Conservation (phyloP, 2,888 invertebrate species). For the Hemistola chrysoprasaria region DNA sequence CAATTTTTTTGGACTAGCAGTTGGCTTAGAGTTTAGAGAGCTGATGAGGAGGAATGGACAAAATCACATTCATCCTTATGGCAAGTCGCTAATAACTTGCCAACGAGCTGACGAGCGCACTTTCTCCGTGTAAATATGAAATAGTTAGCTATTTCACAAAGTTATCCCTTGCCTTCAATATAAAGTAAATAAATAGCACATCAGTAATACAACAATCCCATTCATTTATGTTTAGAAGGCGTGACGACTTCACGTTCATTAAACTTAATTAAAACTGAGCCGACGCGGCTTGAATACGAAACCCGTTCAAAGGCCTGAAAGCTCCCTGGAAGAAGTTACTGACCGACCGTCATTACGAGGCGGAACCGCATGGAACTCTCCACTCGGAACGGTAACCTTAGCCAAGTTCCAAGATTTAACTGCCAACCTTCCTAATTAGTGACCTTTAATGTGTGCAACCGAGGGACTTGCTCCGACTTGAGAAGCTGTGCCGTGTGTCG, state of each 20-base stretch:
- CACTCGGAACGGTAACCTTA: constrained; percentile 39
- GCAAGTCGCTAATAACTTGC: too few relatives aligned
- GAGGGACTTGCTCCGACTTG: constrained; percentile 10
- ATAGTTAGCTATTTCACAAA: too few relatives aligned
- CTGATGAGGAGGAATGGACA: too few relatives aligned
- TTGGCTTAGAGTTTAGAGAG: too few relatives aligned
- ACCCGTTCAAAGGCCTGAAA: background rate
- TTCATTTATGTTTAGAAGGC: too few relatives aligned
- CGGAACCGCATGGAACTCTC: constrained; percentile 29
- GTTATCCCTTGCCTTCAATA: too few relatives aligned
- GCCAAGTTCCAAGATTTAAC: constrained; percentile 50
- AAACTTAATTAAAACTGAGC: constrained; percentile 13
- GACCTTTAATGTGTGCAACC: constrained; percentile 42
- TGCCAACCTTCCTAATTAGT: constrained; percentile 51
- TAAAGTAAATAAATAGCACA: too few relatives aligned
- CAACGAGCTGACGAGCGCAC: too few relatives aligned
- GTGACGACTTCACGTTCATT: constrained; percentile 1
- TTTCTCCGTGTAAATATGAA: too few relatives aligned
- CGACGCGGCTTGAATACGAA: constrained; percentile 11
- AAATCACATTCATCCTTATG: too few relatives aligned
- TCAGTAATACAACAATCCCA: too few relatives aligned
- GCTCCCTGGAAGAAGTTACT: constrained; percentile 12
- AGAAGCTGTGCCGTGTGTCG: constrained; percentile 3
- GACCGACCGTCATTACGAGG: constrained; percentile 28
- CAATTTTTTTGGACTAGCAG: too few relatives aligned